These are phyloP conservation scores for Rhagium mordax DNA, from an alignment of 2,888 invertebrate genomes.

Conservation along the genomic window DNA sequence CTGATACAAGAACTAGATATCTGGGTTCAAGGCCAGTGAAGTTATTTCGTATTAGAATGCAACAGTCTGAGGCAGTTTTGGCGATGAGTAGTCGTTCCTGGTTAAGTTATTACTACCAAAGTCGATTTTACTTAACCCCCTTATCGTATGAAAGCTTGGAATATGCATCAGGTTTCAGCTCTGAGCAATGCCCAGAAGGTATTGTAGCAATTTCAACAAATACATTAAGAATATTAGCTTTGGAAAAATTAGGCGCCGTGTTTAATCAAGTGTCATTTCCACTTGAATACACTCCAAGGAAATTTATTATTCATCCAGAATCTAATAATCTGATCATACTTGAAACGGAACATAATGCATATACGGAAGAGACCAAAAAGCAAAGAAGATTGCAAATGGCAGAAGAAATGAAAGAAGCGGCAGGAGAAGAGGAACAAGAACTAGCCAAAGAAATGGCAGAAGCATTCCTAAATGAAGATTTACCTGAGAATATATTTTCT, in stretches of 20 bases:
- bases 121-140: slow-evolving; percentile 95
- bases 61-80: slow-evolving; percentile 95
- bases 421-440: slow-evolving; percentile 95
- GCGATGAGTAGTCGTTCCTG: slow-evolving; percentile 99
- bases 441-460: slow-evolving; percentile 98
- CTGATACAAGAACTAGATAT: slow-evolving; percentile 97
- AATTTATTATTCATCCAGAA: slow-evolving; percentile 94
- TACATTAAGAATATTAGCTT: slow-evolving; percentile 94
- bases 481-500: slow-evolving; percentile 95
- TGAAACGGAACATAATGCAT: slow-evolving; percentile 98
- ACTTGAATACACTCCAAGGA: slow-evolving; percentile 95
- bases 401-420: slow-evolving; percentile 98
- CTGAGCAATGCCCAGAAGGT: slow-evolving; percentile 99
- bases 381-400: slow-evolving; percentile 96
- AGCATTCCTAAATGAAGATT: slow-evolving; percentile 93
- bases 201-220: slow-evolving; percentile 99
- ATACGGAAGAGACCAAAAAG: slow-evolving; percentile 96
- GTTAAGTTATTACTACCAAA: slow-evolving; percentile 99
- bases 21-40: slow-evolving; percentile 93
- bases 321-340: slow-evolving; percentile 91
- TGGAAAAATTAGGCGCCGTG: slow-evolving; percentile 98
- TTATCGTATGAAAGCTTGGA: slow-evolving; percentile 97
- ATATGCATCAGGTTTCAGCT: slow-evolving; percentile 96
- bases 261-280: slow-evolving; percentile 97
- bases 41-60: slow-evolving; percentile 77